Evolutionary conservation across 37 sponge, comb jelly and placozoan species (phyloP), one percentile per base, ranked within the genome.

Genomic region (Theonella swinhoei): DNA sequence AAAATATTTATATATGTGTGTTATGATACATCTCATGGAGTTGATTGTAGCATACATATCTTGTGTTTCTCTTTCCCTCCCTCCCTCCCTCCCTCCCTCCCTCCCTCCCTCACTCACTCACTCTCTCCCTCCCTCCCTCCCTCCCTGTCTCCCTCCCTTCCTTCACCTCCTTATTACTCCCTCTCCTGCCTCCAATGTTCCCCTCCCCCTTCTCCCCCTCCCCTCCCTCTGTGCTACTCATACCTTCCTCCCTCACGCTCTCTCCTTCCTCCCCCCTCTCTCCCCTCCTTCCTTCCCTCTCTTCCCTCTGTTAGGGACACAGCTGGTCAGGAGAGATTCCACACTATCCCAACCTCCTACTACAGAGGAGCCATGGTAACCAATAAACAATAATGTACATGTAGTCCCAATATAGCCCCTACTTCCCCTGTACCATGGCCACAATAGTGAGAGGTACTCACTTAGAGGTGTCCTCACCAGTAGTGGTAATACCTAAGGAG

Each of bases 331-430:
- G 97, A 96, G 73, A 35, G 97, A 32, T 96, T 96, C 81, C 97
- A 94, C 80, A 96, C 97, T 26, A 96, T 96, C 72, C 91, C 97
- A 19, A 94, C 95, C 22, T 91, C 93, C 34, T 96, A 96, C 80
- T 96, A 96, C 83, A 54, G 97, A 66, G 97, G 97, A 39, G 97
- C 97, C 60, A 96, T 96, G 97, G 95, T 95, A 79, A 43, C 88
- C 42, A 7, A 14, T 47, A 7, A 47, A 47, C 14, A 14, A 47
- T 47, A 47, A 14, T 47, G 7, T 47, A 17, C 14, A 47, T 14
- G 14, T 47, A 47, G n/a, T n/a, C n/a, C n/a, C n/a, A n/a, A n/a
- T n/a, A n/a, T n/a, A n/a, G n/a, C n/a, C n/a, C n/a, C n/a, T n/a
- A n/a, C n/a, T n/a, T n/a, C n/a, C n/a, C n/a, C n/a, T n/a, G n/a